A percentile compares a stretch with the other conserved stretches of the same genome.
These are phyloP conservation scores for Platorchestia sp. DNA, from an alignment of 1,140 invertebrate species.

Conservation along the genomic window DNA sequence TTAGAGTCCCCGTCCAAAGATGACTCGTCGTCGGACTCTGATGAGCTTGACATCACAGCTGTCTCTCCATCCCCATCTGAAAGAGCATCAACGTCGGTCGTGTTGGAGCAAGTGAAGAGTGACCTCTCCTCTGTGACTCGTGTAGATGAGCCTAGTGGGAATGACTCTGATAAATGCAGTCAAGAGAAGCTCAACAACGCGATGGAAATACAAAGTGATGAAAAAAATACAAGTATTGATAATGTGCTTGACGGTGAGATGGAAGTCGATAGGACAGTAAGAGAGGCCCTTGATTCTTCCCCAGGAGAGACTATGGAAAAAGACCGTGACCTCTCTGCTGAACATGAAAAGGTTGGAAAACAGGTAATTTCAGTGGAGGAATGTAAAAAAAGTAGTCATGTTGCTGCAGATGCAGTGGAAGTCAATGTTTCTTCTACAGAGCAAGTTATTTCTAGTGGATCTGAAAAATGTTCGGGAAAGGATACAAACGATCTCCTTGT, in stretches of 20 bases:
- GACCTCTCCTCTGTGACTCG: background rate
- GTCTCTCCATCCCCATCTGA: background rate
- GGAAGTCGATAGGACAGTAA: background rate
- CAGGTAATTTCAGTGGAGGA: background rate
- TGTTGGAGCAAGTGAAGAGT: background rate
- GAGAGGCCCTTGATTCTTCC: background rate
- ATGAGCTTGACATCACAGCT: constrained; percentile 14
- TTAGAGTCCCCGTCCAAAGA: constrained; percentile 21
- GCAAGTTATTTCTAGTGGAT: background rate
- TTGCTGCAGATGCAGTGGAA: background rate
- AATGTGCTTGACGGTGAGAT: background rate
- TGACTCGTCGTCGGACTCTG: constrained; percentile 32
- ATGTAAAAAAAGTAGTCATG: background rate
- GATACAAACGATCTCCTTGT: background rate
- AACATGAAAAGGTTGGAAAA: background rate
- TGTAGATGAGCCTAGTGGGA: background rate
- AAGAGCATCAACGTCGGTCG: background rate
- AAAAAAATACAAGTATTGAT: background rate
- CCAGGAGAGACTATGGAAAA: background rate
- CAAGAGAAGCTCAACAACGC: background rate
- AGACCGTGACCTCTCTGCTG: background rate
- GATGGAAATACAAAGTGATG: background rate
- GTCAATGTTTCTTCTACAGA: background rate
- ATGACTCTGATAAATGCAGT: background rate
- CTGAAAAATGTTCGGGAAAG: background rate